Base-by-base conservation (phyloP, 2,113 vertebrate genomes). In the Triplophysa dalaica region DNA sequence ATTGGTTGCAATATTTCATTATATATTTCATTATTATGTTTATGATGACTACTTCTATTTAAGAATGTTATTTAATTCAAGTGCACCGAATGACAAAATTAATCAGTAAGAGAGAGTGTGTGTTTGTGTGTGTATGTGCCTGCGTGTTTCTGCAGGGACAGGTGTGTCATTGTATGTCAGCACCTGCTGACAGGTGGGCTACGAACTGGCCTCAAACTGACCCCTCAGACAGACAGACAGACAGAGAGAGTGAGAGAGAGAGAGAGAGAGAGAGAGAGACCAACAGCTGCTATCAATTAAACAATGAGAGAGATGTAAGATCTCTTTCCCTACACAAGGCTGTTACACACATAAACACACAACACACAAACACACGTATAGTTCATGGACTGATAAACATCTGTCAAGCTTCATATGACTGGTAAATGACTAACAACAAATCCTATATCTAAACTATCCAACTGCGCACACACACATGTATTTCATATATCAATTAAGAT, bases 111-210 rank as follows among this genome's bases (percentile, higher is more conserved):
- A 43, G 63, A 69, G 68, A 60, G 22, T 62, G 29, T 26, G 66
- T 1, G 24, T 24, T n/a, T 61, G 38, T 68, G 33, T 48, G 66
- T 64, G 60, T 50, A 19, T 50, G 60, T 64, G 43, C 33, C 68
- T 66, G 70, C 45, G 50, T 68, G 72, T 76, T 24, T 38, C 5
- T 16, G 56, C 16, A 38, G 21, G 72, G 62, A 83, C 82, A 83
- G 78, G 82, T 81, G 82, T 81, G 78, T 84, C 64, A 81, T 84
- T 84, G 74, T 84, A 22, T 64, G 22, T 45, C 63, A 56, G 68
- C 82, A 84, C 82, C 82, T 81, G 82, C 75, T 43, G 69, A 78
- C 79, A 78, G 79, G 82, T 81, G 79, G 60, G 79, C 29, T 77
- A 41, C 43, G 24, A 29, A 45, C 43, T 81, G 82, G 69, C 82